These are phyloP conservation scores for Rotaria socialis DNA, from an alignment of 2,888 invertebrate genomes.

Conservation along the genomic window DNA sequence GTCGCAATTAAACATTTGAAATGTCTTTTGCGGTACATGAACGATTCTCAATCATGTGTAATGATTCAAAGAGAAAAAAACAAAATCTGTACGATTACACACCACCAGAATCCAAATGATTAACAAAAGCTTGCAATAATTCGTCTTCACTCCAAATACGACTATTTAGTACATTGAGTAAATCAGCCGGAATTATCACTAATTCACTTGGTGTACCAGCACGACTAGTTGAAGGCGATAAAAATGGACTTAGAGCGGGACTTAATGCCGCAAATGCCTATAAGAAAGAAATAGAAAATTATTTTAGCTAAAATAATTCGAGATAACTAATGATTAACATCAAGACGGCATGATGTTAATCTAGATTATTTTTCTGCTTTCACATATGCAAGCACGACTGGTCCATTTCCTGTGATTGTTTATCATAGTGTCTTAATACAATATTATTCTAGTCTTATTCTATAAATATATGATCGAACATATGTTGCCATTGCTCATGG, in stretches of 20 bases:
- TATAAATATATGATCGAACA: too few relatives aligned
- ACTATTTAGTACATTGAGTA: slow-evolving; percentile 12
- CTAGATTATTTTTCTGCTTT: too few relatives aligned
- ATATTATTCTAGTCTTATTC: too few relatives aligned
- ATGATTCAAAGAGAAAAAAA: background rate
- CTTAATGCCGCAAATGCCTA: slow-evolving; percentile 33
- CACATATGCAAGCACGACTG: too few relatives aligned
- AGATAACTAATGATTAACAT: too few relatives aligned
- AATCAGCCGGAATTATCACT: slow-evolving; percentile 17
- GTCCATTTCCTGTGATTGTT: too few relatives aligned
- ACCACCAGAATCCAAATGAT: slow-evolving; percentile 13
- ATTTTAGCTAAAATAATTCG: too few relatives aligned
- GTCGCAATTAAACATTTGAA: background rate
- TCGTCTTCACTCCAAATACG: slow-evolving; percentile 27
- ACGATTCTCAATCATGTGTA: background rate
- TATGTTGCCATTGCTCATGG: too few relatives aligned
- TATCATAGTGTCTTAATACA: too few relatives aligned
- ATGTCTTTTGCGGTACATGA: background rate
- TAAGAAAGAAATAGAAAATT: background rate
- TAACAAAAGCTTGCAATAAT: slow-evolving; percentile 28
- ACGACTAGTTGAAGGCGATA: slow-evolving; percentile 31
- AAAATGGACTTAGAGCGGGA: slow-evolving; percentile 29
- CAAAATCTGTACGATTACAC: background rate
- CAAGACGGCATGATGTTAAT: too few relatives aligned
- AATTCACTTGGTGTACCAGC: slow-evolving; percentile 21